Evolutionary conservation across 2,113 vertebrate species (phyloP).

Genomic region (Lathamus discolor): DNA sequence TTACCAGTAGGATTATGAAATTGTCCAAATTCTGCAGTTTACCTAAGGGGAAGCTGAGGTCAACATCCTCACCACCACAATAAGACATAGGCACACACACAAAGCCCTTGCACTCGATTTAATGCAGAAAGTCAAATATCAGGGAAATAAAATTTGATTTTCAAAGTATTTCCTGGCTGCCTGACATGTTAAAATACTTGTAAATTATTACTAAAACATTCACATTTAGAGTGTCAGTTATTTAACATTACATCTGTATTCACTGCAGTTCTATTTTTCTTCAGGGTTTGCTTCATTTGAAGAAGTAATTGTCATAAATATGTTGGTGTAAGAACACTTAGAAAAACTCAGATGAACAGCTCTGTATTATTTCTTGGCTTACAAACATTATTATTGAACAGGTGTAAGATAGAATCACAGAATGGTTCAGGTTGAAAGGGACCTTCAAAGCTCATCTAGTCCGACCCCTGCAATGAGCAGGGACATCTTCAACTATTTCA

Average conservation of each 20-base stretch:
- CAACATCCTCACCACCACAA: not conserved
- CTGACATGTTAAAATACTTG: not conserved
- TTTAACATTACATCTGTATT: slow-evolving; percentile 55
- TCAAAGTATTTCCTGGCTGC: not conserved
- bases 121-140: not conserved
- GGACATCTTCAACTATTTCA: not conserved
- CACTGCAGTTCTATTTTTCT: slow-evolving; percentile 42
- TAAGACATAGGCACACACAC: not conserved
- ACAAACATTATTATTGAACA: not conserved
- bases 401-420: not conserved
- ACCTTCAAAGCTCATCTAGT: not conserved
- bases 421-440: not conserved
- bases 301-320: slow-evolving; percentile 63
- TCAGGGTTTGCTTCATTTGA: slow-evolving; percentile 56
- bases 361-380: slow-evolving; percentile 36
- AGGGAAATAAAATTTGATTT: not conserved
- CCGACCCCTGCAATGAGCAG: not conserved
- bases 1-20: not conserved
- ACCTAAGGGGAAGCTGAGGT: not conserved
- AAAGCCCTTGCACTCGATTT: not conserved
- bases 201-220: not conserved
- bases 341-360: slow-evolving; percentile 23
- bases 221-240: slow-evolving; percentile 22
- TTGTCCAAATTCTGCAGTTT: not conserved
- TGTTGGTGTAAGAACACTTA: slow-evolving; percentile 48